Conservation (phyloP, 2,113 vertebrate genomes). For the Rhinoptilus africanus region DNA sequence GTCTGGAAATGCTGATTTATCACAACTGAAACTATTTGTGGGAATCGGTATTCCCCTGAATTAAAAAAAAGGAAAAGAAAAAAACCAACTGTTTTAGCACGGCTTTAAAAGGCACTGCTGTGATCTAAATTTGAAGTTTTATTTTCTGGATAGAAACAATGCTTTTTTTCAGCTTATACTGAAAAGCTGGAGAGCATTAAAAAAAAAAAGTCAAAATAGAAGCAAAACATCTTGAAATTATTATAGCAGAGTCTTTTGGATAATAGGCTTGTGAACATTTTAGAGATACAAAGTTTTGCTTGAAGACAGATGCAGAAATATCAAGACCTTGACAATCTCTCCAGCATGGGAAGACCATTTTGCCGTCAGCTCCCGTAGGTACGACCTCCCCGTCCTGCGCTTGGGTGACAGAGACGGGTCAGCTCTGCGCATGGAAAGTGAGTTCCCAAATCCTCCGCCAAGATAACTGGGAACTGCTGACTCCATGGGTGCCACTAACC, state of each 20-base stretch:
- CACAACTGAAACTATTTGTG: background rate
- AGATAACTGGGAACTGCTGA: background rate
- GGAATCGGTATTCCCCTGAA: background rate
- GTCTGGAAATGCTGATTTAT: background rate
- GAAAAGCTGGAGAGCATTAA: constrained; percentile 39
- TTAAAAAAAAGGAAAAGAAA: background rate
- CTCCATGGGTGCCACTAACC: background rate
- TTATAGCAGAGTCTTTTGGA: constrained; percentile 32
- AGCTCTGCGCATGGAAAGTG: background rate
- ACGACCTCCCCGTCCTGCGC: background rate
- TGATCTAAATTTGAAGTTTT: background rate
- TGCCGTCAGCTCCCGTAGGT: background rate
- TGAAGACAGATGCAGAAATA: constrained; percentile 31
- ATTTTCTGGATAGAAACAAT: constrained; percentile 24
- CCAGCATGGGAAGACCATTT: background rate
- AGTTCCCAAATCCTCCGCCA: background rate
- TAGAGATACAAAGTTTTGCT: constrained; percentile 12
- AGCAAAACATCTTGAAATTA: constrained; percentile 53
- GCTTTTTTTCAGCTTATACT: background rate
- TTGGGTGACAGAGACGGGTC: background rate
- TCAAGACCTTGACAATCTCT: background rate
- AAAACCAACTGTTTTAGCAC: background rate
- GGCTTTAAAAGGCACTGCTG: background rate
- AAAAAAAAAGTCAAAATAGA: background rate
- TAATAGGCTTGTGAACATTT: constrained; percentile 4